phyloP scores from a whole-genome alignment of 1,140 invertebrate species.

The Meloidogyne hapla region DNA sequence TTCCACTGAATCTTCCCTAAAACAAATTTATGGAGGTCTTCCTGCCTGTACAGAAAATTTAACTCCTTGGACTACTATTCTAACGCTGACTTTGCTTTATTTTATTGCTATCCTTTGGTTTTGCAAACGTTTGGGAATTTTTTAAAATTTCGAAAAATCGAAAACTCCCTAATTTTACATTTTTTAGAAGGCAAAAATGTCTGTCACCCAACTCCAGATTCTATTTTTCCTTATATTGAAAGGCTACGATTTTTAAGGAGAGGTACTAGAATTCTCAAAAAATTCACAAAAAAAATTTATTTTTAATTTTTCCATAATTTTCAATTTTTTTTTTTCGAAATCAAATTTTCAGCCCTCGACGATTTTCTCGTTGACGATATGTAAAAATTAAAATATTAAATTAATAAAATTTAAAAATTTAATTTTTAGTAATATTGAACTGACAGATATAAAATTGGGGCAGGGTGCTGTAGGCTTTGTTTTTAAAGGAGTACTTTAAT shows the following conservation, averaged over 20 bases:
- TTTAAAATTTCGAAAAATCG: not conserved
- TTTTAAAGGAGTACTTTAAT: slow-evolving; percentile 47
- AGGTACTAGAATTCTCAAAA: slow-evolving; percentile 36
- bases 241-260: slow-evolving; percentile 50
- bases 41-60: slow-evolving; percentile 23
- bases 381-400: slow-evolving; percentile 18
- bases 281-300: not conserved
- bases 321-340: not conserved
- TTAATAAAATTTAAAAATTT: slow-evolving; percentile 14
- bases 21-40: not conserved
- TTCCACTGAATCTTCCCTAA: not conserved
- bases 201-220: slow-evolving; percentile 56
- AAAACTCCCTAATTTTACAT: not conserved
- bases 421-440: slow-evolving; percentile 49
- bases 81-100: slow-evolving; percentile 46
- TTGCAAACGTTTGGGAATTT: slow-evolving; percentile 39
- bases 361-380: slow-evolving; percentile 54
- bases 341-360: slow-evolving; percentile 39
- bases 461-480: slow-evolving; percentile 60
- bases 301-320: not conserved
- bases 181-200: slow-evolving; percentile 59
- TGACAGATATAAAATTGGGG: slow-evolving; percentile 55
- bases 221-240: slow-evolving; percentile 55
- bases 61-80: slow-evolving; percentile 48
- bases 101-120: slow-evolving; percentile 50